phyloP scores from a whole-genome alignment of 2,888 invertebrate genomes.

The Mesoligia furuncula region DNA sequence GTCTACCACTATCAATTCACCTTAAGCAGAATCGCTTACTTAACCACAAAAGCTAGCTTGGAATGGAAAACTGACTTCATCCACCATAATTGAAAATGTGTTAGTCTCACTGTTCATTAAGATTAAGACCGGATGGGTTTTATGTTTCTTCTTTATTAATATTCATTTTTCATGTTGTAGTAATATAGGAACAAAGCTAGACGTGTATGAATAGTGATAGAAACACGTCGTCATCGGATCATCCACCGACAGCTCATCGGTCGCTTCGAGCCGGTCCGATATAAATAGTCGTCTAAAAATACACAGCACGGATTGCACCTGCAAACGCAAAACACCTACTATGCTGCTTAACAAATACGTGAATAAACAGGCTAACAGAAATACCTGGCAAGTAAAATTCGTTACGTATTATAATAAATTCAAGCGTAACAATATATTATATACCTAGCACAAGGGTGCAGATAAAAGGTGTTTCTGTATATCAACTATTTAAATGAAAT shows the following conservation, averaged over 20 bases:
- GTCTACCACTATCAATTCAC: too few species aligned
- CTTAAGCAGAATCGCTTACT: slow-evolving; percentile 28
- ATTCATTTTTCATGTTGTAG: slow-evolving; percentile 17
- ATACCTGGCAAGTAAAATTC: slow-evolving; percentile 37
- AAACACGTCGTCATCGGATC: slow-evolving; percentile 73
- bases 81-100: slow-evolving; percentile 35
- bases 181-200: slow-evolving; percentile 36
- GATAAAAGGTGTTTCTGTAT: slow-evolving; percentile 30
- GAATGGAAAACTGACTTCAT: slow-evolving; percentile 18
- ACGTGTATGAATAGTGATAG: slow-evolving; percentile 62
- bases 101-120: slow-evolving; percentile 8
- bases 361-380: slow-evolving; percentile 50
- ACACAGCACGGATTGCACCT: slow-evolving; percentile 85
- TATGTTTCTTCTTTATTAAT: slow-evolving; percentile 29
- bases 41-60: slow-evolving; percentile 12
- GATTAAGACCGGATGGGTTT: slow-evolving; percentile 21
- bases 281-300: slow-evolving; percentile 89
- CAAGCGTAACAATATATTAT: slow-evolving; percentile 20
- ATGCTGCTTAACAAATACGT: slow-evolving; percentile 60
- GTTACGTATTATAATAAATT: slow-evolving; percentile 47
- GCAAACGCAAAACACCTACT: slow-evolving; percentile 73
- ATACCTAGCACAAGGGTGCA: slow-evolving; percentile 16
- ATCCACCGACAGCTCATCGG: slow-evolving; percentile 79
- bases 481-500: slow-evolving; percentile 42
- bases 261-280: slow-evolving; percentile 82